Evolutionary conservation across 2,888 invertebrate species (phyloP).

Genomic region (Pristionchus entomophagus): DNA sequence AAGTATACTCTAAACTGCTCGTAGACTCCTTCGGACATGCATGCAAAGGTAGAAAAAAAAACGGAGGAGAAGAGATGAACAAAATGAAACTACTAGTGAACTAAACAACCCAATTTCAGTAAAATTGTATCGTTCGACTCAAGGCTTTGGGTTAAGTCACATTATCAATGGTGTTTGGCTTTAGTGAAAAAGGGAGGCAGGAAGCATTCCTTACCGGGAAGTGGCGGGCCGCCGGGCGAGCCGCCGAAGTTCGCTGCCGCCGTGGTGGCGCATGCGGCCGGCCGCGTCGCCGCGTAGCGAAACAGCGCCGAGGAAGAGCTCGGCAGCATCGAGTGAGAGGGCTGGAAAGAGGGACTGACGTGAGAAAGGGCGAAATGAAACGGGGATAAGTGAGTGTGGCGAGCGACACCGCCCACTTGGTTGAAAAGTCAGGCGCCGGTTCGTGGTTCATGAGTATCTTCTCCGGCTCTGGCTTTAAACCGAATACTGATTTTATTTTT

Average conservation of each 20-base stretch:
- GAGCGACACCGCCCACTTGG: neutral
- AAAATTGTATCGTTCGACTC: too few species aligned
- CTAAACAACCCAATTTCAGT: too few species aligned
- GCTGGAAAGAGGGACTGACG: neutral
- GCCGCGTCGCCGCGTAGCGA: conserved; percentile 9
- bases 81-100: too few species aligned
- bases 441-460: neutral
- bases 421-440: neutral
- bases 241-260: neutral
- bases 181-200: too few species aligned
- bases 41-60: too few species aligned
- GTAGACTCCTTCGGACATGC: too few species aligned
- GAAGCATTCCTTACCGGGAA: too few species aligned
- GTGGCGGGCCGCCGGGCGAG: neutral
- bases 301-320: neutral
- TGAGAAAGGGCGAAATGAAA: conserved; percentile 8
- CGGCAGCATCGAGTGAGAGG: neutral
- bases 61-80: too few species aligned
- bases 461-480: neutral
- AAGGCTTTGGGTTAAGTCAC: too few species aligned
- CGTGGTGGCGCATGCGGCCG: neutral
- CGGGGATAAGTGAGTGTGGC: neutral
- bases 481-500: neutral
- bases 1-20: too few species aligned
- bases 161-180: too few species aligned